A percentile compares a stretch with the other conserved stretches of the same genome.
These are phyloP conservation scores for Chrysocyon brachyurus DNA, from an alignment of 2,797 vertebrate species.

Conservation along the genomic window DNA sequence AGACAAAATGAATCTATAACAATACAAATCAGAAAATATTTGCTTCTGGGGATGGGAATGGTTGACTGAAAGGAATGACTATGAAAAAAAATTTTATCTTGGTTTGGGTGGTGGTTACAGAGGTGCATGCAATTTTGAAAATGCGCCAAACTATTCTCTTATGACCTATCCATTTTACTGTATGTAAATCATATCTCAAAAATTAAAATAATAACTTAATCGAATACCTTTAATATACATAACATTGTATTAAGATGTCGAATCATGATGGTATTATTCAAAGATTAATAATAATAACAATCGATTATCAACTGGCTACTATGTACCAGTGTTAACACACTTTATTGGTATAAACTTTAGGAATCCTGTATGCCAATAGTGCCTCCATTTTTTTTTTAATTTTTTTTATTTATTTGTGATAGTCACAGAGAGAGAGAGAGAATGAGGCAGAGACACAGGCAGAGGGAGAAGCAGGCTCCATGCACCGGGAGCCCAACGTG, in stretches of 20 bases:
- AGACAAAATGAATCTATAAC: not conserved
- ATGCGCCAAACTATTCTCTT: not conserved
- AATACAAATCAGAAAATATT: not conserved
- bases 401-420: no score
- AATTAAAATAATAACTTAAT: not conserved
- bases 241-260: not conserved
- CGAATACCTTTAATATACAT: not conserved
- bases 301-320: not conserved
- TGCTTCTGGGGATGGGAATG: not conserved
- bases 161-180: not conserved
- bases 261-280: not conserved
- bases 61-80: not conserved
- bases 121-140: not conserved
- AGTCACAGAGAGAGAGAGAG: no score
- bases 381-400: not conserved
- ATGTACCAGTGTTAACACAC: not conserved
- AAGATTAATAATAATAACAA: not conserved
- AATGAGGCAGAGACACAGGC: no score
- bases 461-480: no score
- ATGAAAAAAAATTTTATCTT: not conserved
- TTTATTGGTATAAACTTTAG: not conserved
- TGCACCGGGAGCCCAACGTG: no score
- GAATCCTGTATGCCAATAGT: not conserved
- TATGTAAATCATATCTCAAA: not conserved
- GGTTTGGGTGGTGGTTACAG: not conserved